Evolutionary conservation across 2,113 vertebrate genomes (phyloP).

Genomic region (Ceyx margarethae): DNA sequence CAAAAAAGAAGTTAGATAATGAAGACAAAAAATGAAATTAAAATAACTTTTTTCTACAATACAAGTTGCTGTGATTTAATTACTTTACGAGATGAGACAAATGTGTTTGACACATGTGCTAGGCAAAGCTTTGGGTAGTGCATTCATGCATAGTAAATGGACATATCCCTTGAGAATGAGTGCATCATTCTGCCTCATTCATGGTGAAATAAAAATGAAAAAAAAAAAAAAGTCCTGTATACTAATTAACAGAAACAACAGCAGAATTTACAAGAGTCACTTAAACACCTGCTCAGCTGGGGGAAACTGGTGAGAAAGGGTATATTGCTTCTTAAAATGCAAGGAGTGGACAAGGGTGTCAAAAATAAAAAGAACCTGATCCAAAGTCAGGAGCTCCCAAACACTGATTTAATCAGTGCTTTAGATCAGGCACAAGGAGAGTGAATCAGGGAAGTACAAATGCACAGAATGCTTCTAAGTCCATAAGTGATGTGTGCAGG

Average conservation of each 20-base stretch:
- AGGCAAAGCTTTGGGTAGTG: conserved; percentile 19
- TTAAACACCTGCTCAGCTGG: background rate
- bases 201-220: background rate
- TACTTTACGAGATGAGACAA: conserved; percentile 10
- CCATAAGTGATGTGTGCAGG: background rate
- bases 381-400: background rate
- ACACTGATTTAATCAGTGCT: background rate
- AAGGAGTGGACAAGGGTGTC: background rate
- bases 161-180: conserved; percentile 11
- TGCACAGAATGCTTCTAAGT: background rate
- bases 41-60: background rate
- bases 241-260: conserved; percentile 1
- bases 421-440: background rate
- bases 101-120: background rate
- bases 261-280: background rate
- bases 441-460: background rate
- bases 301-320: background rate
- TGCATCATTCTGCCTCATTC: background rate
- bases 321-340: background rate
- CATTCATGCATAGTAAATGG: background rate
- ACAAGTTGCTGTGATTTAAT: background rate
- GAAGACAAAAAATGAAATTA: background rate
- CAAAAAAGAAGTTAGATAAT: background rate
- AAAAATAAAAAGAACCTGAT: background rate
- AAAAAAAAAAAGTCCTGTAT: background rate